Percentiles rank a stretch among this genome's conserved stretches.
These are phyloP conservation scores for Hirudinaria manillensis DNA, from an alignment of 2,888 invertebrate genomes.

Conservation along the genomic window DNA sequence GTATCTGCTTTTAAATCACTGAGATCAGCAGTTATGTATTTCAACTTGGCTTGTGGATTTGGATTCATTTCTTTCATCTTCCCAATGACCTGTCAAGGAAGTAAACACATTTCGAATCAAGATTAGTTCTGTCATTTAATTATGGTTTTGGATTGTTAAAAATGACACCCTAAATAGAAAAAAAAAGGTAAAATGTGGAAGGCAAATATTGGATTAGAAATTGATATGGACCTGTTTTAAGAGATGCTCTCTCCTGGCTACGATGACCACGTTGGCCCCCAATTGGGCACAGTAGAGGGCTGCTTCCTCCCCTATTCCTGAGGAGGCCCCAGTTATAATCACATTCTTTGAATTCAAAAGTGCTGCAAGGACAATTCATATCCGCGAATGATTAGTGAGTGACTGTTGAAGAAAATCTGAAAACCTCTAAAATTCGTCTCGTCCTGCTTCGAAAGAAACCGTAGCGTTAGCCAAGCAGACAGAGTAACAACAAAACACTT, in stretches of 20 bases:
- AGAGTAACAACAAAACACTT: constrained; percentile 20
- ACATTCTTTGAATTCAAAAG: constrained; percentile 38
- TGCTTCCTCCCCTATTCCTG: constrained; percentile 52
- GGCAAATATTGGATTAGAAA: constrained; percentile 1
- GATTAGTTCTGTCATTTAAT: too few relatives aligned
- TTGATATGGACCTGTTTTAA: constrained; percentile 23
- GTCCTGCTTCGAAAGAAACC: constrained; percentile 2
- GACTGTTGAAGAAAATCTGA: background rate
- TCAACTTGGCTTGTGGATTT: constrained; percentile 18
- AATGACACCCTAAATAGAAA: too few relatives aligned
- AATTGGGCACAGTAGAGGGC: constrained; percentile 50
- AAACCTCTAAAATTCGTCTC: constrained; percentile 15
- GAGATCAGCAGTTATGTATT: constrained; percentile 29
- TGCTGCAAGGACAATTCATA: constrained; percentile 25
- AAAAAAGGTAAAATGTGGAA: too few relatives aligned
- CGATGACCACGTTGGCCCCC: constrained; percentile 47
- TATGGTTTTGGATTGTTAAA: too few relatives aligned
- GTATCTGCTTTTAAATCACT: background rate
- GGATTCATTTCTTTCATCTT: background rate
- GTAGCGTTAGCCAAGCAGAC: background rate
- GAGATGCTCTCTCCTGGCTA: constrained; percentile 42
- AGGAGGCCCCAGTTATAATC: constrained; percentile 49
- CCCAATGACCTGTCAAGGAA: background rate
- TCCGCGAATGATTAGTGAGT: background rate
- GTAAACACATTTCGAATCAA: too few relatives aligned